Base-by-base conservation (phyloP, 2,113 vertebrate species). In the Capreolus pygargus region DNA sequence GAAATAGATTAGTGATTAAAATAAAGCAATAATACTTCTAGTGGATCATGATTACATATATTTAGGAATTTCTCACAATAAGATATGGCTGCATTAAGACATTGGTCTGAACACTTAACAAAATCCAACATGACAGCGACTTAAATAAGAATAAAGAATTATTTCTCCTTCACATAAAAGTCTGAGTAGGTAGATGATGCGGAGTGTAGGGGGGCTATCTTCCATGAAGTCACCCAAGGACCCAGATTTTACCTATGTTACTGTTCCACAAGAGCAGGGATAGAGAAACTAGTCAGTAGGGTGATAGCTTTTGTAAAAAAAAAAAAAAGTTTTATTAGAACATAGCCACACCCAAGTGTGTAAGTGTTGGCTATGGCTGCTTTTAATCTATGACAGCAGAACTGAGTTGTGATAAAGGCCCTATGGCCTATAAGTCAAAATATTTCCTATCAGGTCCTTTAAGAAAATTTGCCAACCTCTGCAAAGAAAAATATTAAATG, bases 401-500 rank as follows among this genome's bases (percentile, higher is more conserved):
- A 60, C 0, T 94, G 67, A 86, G 43, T 11, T 96, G 39, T 47
- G 47, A 95, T 30, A 64, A 33, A 91, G 79, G 61, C 4, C 36
- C 39, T 28, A 61, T 39, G 81, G 21, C 50, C 36, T 74, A 3
- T 30, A 81, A 47, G 19, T 76, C 25, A 86, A 74, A 86, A 25
- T 92, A 91, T 52, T 82, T 91, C 70, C 28, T 67, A 90, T 67
- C 3, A 83, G 45, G 8, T 25, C n/a, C 27, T 85, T 86, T 95
- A 94, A 92, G 76, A 81, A 94, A 92, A 91, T 45, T n/a, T 61
- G 13, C 57, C 54, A 85, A 39, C 1, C 6, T 67, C 45, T 86
- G 17, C 16, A 89, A 74, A 93, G 90, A 81, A 92, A 36, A 88
- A 47, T 95, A 79, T 67, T 86, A 94, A 94, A 92, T 28, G 21